Evolutionary conservation across 1,140 invertebrate genomes (phyloP), one percentile per base, ranked within the genome.

Genomic region (Daktulosphaira vitifoliae): DNA sequence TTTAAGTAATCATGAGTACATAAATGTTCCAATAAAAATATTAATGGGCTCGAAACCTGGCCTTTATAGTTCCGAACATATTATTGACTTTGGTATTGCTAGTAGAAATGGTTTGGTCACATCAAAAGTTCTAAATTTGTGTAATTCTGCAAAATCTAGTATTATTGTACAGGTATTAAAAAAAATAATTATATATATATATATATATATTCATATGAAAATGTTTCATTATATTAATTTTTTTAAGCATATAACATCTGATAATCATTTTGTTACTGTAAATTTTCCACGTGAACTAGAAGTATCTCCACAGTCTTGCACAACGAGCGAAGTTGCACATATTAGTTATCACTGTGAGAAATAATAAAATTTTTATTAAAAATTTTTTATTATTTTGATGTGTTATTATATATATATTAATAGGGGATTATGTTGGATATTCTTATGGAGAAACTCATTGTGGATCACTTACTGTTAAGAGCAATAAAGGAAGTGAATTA

Each of bases 81-180:
- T 62, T 3, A 62, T 62, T 2, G 56, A 62, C 26, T 62, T 62
- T 48, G 56, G 56, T 33, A 25, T 62, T 62, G 56, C 56, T 6
- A 62, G 56, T 48, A 62, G 42, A 62, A 62, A 62, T 46, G 56
- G 56, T 29, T 62, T 62, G 26, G 39, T 62, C 25, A 62, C 42
- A 13, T 62, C 56, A 29, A 62, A 62, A 62, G 56, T 18, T 29
- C 4, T 62, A 33, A 62, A 62, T 20, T 33, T 62, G 25, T 62
- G 56, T 33, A 62, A 62, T 18, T 62, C 56, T 15, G 56, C 56
- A 26, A 62, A 62, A 1, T 62, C 56, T 48, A 62, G 56, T 22
- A 62, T 62, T 62, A 62, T 62, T 33, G 56, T 62, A 26, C 39
- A 62, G 42, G 56, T 62, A 56, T 44, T 37, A 13, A 37, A 37